These are phyloP conservation scores for Delphinapterus leucas DNA, from an alignment of 2,113 vertebrate species.

Conservation along the genomic window DNA sequence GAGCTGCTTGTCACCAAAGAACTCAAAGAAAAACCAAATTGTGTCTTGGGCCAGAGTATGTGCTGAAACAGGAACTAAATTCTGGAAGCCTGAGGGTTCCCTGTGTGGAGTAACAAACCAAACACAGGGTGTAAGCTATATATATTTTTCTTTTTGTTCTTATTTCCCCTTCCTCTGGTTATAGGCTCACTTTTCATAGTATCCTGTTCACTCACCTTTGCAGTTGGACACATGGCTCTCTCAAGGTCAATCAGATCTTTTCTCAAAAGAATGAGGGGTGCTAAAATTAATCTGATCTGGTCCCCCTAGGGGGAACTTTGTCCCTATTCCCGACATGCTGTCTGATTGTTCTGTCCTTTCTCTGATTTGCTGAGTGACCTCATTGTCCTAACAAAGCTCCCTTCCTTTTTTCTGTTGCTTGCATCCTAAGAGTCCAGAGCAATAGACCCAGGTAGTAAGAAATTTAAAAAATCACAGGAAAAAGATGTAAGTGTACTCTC, in stretches of 20 bases:
- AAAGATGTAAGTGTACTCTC: neutral
- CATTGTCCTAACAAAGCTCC: neutral
- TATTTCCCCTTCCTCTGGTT: neutral
- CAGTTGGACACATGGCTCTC: neutral
- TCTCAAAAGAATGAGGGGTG: neutral
- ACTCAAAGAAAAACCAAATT: neutral
- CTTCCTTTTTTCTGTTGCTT: neutral
- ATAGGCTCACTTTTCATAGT: neutral
- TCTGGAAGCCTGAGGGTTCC: neutral
- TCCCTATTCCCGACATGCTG: neutral
- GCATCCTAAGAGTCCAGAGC: neutral
- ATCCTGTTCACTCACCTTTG: neutral
- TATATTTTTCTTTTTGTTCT: neutral
- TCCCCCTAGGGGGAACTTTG: neutral
- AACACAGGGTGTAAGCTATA: neutral
- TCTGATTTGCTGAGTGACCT: neutral
- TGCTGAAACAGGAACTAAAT: neutral
- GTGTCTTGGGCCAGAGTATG: neutral
- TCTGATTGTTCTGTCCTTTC: neutral
- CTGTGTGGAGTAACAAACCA: neutral
- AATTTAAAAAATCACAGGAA: neutral
- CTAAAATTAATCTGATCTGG: neutral
- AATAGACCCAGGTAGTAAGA: neutral
- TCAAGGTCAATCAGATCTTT: neutral
- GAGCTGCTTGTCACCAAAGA: neutral